Conservation (phyloP, 2,888 invertebrate genomes). For the Latheticus oryzae region DNA sequence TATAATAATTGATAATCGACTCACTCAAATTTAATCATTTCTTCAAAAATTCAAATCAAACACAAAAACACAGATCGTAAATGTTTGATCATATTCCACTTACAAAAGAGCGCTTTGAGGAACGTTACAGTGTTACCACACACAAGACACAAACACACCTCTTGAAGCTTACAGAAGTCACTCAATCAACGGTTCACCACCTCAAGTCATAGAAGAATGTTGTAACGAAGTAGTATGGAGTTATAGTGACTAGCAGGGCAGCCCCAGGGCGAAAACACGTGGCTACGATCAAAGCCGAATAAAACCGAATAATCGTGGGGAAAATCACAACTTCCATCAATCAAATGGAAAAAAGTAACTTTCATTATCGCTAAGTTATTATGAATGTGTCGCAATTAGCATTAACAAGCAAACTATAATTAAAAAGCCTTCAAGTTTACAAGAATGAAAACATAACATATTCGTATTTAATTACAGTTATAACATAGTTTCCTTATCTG, state of each 20-base stretch:
- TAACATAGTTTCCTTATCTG: constrained; percentile 41
- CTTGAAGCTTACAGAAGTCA: constrained; percentile 37
- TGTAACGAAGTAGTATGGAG: constrained; percentile 43
- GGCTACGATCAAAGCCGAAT: constrained; percentile 50
- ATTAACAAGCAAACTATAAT: constrained; percentile 29
- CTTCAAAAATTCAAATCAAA: too few species aligned
- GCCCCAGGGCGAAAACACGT: constrained; percentile 55
- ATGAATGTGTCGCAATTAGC: constrained; percentile 27
- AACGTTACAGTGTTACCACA: constrained; percentile 14
- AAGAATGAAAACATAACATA: constrained; percentile 31
- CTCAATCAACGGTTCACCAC: constrained; percentile 57
- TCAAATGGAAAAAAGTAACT: constrained; percentile 10
- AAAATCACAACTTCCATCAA: constrained; percentile 2
- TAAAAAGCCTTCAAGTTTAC: constrained; percentile 27
- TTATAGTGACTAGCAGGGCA: constrained; percentile 45
- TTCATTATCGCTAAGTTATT: constrained; percentile 17
- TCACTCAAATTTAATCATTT: too few species aligned
- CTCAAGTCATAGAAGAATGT: constrained; percentile 54
- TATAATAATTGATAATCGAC: too few species aligned
- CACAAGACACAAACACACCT: constrained; percentile 25
- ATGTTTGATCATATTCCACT: constrained; percentile 1
- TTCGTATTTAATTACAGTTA: constrained; percentile 40
- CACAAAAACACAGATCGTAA: constrained; percentile 8
- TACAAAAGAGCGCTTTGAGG: constrained; percentile 1
- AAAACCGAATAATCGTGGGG: constrained; percentile 30